A percentile compares a stretch with the other conserved stretches of the same genome.
Conservation (phyloP, 2,113 vertebrate genomes). For the Neogale vison region DNA sequence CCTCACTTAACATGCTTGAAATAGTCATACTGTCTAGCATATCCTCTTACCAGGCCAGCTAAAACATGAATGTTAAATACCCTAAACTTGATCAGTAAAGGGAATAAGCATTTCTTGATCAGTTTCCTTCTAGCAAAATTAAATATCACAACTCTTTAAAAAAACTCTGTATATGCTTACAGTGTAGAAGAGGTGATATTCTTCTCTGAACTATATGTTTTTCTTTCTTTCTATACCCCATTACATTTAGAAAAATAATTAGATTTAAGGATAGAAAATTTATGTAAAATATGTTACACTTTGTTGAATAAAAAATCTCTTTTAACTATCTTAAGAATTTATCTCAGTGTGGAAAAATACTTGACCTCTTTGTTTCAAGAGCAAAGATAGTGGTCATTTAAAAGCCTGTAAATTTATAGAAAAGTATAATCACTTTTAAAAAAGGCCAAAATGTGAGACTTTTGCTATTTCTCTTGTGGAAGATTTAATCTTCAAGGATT, state of each 20-base stretch:
- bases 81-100: not conserved
- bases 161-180: not conserved
- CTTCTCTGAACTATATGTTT: not conserved
- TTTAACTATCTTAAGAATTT: slow-evolving; percentile 29
- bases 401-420: not conserved
- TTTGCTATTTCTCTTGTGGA: not conserved
- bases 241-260: not conserved
- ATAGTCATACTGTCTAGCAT: not conserved
- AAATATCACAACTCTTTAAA: not conserved
- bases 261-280: slow-evolving; percentile 18
- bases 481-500: slow-evolving; percentile 49
- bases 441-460: not conserved
- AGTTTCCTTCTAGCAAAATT: slow-evolving; percentile 14
- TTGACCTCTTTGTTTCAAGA: slow-evolving; percentile 32
- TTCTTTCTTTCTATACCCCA: not conserved
- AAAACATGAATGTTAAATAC: not conserved
- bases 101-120: not conserved
- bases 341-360: not conserved
- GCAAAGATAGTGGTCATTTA: not conserved
- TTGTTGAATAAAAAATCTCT: slow-evolving; percentile 17
- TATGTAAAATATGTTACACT: not conserved
- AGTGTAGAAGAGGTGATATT: not conserved
- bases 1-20: not conserved
- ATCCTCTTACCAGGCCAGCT: not conserved
- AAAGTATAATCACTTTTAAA: not conserved